These are phyloP conservation scores for Himalopsyche kuldschensis DNA, from an alignment of 2,888 invertebrate genomes.

Conservation along the genomic window DNA sequence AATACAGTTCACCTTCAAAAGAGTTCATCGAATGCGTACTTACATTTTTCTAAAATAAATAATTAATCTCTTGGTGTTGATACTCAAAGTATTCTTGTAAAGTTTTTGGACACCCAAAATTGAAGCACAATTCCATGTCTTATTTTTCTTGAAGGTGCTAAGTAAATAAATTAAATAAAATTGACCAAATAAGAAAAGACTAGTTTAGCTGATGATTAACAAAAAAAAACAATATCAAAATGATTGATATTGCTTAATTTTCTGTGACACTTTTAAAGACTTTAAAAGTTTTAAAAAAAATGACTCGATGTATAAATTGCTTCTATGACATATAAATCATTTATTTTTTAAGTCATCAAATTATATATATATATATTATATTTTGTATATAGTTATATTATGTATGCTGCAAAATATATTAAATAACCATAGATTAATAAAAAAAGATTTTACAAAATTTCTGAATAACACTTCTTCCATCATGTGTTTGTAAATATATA, in stretches of 20 bases:
- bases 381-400: not conserved
- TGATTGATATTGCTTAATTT: not conserved
- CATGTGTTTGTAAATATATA: not conserved
- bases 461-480: not conserved
- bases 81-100: not conserved
- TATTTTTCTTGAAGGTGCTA: not conserved
- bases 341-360: not conserved
- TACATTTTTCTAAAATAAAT: not conserved
- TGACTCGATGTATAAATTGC: not conserved
- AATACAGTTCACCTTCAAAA: not conserved
- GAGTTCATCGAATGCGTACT: not conserved
- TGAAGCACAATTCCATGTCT: not conserved
- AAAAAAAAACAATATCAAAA: not conserved
- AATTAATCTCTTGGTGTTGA: not conserved
- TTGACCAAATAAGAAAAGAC: not conserved
- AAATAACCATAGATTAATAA: not conserved
- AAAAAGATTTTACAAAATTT: not conserved
- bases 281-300: not conserved
- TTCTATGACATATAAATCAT: not conserved
- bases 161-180: not conserved
- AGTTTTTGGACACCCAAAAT: not conserved
- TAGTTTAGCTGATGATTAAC: not conserved
- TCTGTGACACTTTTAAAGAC: not conserved
- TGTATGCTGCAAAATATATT: not conserved
- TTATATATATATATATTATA: not conserved